Conservation (phyloP, 2,888 invertebrate species). For the Pollenia griseotomentosa region DNA sequence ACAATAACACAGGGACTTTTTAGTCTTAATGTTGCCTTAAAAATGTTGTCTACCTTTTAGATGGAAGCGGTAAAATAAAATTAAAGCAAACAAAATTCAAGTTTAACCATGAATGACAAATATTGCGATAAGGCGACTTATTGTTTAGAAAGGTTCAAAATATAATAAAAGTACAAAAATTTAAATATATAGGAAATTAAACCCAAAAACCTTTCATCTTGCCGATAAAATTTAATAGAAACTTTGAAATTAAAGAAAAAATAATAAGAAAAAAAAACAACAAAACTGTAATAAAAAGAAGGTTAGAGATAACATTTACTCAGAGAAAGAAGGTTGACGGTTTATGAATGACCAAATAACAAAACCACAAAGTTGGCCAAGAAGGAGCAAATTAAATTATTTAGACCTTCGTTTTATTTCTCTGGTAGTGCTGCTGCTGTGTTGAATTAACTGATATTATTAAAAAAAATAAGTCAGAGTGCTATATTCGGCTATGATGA, state of each 20-base stretch:
- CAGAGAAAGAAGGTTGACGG: conserved; percentile 29
- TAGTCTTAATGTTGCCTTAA: background rate
- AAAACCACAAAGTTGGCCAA: conserved; percentile 17
- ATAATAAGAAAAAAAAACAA: background rate
- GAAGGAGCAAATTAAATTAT: conserved; percentile 49
- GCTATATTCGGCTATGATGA: background rate
- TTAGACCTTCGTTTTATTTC: conserved; percentile 28
- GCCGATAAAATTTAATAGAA: conserved; percentile 52
- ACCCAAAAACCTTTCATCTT: conserved; percentile 45
- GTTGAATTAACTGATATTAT: background rate
- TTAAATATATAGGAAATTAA: background rate
- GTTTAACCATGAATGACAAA: conserved; percentile 63
- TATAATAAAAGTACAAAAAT: conserved; percentile 8
- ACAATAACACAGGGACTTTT: background rate
- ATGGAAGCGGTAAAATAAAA: conserved; percentile 21
- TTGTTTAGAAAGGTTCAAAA: conserved; percentile 49
- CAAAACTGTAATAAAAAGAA: background rate
- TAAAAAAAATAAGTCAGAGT: background rate
- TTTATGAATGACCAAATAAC: conserved; percentile 10
- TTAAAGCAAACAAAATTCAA: conserved; percentile 50
- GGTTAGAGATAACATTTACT: conserved; percentile 28
- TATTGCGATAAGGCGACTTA: conserved; percentile 49
- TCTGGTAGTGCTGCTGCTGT: conserved; percentile 14
- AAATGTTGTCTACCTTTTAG: background rate
- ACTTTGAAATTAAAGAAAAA: conserved; percentile 32